Evolutionary conservation across 2,888 invertebrate genomes (phyloP).

Genomic region (Carpatolechia fugitivella): DNA sequence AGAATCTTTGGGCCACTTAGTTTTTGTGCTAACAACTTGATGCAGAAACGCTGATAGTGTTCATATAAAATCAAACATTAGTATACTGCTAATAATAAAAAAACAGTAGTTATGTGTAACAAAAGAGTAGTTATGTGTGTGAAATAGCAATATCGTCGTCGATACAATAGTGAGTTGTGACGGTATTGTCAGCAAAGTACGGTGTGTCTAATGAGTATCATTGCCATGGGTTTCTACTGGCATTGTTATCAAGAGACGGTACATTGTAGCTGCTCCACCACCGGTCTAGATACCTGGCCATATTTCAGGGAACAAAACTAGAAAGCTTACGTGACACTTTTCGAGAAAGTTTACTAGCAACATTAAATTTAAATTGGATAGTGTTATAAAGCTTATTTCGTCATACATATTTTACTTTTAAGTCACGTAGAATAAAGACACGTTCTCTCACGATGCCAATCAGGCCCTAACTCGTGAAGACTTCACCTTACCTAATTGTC

Average conservation of each 20-base stretch:
- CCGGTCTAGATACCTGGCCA: slow-evolving; percentile 61
- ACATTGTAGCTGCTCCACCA: slow-evolving; percentile 48
- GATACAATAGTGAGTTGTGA: slow-evolving; percentile 13
- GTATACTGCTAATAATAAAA: too few species aligned
- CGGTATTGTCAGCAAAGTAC: slow-evolving; percentile 31
- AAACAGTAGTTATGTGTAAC: too few species aligned
- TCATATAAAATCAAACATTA: too few species aligned
- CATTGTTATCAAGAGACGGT: slow-evolving; percentile 47
- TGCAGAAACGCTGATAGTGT: too few species aligned
- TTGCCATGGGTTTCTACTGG: slow-evolving; percentile 43
- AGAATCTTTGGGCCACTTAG: too few species aligned
- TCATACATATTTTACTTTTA: too few species aligned
- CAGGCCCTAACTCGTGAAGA: neutral
- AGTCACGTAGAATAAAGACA: neutral
- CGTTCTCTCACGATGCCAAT: neutral
- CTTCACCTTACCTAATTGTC: neutral
- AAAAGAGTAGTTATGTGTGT: neutral
- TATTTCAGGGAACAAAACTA: slow-evolving; percentile 46
- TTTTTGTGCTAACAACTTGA: too few species aligned
- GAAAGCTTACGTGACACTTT: slow-evolving; percentile 41
- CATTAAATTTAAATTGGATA: neutral
- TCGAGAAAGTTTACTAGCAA: slow-evolving; percentile 10
- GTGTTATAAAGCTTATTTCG: neutral
- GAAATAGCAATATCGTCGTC: neutral
- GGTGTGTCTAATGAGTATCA: slow-evolving; percentile 48